These are phyloP conservation scores for Xanthia icteritia DNA, from an alignment of 2,888 invertebrate genomes.

Conservation along the genomic window DNA sequence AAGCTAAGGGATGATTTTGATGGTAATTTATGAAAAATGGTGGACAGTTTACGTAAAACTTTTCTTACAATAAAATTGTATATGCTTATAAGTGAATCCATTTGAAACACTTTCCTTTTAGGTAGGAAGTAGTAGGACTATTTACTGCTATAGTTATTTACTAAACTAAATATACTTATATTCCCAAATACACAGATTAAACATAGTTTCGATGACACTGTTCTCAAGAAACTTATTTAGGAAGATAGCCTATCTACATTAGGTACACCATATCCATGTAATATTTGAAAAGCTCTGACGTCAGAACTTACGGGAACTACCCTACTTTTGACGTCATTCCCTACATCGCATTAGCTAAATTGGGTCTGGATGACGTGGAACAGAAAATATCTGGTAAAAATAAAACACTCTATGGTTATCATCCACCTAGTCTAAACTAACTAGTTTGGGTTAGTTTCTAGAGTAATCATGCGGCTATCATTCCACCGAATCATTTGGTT, in stretches of 20 bases:
- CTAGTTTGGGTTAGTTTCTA: background rate
- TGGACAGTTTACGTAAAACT: background rate
- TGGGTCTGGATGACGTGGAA: slow-evolving; percentile 2
- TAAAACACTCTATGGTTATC: background rate
- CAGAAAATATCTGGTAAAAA: slow-evolving; percentile 7
- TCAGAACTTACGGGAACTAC: slow-evolving; percentile 18
- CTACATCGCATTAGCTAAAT: slow-evolving; percentile 22
- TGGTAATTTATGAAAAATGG: slow-evolving; percentile 32
- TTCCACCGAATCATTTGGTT: background rate
- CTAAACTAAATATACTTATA: background rate
- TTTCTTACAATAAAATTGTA: background rate
- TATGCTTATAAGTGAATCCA: no score
- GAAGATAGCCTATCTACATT: background rate
- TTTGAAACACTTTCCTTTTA: no score
- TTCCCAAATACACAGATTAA: background rate
- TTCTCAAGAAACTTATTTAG: background rate
- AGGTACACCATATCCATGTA: background rate
- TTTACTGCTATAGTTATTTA: no score
- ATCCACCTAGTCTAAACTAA: background rate
- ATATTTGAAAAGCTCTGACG: slow-evolving; percentile 21
- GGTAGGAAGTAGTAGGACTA: no score
- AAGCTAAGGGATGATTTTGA: background rate
- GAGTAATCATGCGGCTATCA: background rate
- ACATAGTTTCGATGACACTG: background rate
- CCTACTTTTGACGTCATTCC: slow-evolving; percentile 27